Percentiles rank a stretch among this genome's conserved stretches.
Conservation (phyloP, 2,888 invertebrate genomes). For the Trimorus sp. region DNA sequence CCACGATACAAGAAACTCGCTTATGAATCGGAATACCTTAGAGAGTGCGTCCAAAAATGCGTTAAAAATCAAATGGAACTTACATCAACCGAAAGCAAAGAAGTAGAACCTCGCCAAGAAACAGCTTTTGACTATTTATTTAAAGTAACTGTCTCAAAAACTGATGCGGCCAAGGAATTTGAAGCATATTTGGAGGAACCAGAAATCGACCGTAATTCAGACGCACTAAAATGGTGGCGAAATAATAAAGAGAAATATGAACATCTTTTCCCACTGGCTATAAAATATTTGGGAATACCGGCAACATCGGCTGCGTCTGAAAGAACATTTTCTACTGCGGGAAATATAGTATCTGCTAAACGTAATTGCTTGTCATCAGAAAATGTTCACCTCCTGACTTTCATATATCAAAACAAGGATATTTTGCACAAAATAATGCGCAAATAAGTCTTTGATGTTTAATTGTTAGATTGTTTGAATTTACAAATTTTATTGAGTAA, state of each 20-base stretch:
- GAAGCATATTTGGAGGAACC: neutral
- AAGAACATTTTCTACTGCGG: no score
- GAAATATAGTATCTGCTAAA: no score
- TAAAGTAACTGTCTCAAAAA: neutral
- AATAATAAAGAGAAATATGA: no score
- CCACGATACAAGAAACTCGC: conserved; percentile 7
- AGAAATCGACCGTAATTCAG: neutral
- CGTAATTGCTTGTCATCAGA: no score
- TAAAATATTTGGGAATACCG: no score
- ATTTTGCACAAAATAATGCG: no score
- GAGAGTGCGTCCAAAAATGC: neutral
- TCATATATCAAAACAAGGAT: no score
- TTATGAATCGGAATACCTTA: neutral
- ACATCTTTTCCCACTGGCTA: no score
- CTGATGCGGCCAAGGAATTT: neutral
- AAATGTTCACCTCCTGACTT: no score
- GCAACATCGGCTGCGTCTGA: no score
- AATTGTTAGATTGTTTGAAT: neutral
- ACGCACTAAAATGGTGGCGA: no score
- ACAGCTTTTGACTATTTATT: conserved; percentile 19
- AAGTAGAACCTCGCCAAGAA: neutral
- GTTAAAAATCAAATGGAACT: conserved; percentile 5
- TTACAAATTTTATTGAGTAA: neutral
- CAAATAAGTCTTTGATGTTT: no score
- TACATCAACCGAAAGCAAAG: neutral